Percentiles rank a stretch among this genome's conserved stretches.
Conservation (phyloP, 2,888 invertebrate genomes). For the Eupithecia exiguata region DNA sequence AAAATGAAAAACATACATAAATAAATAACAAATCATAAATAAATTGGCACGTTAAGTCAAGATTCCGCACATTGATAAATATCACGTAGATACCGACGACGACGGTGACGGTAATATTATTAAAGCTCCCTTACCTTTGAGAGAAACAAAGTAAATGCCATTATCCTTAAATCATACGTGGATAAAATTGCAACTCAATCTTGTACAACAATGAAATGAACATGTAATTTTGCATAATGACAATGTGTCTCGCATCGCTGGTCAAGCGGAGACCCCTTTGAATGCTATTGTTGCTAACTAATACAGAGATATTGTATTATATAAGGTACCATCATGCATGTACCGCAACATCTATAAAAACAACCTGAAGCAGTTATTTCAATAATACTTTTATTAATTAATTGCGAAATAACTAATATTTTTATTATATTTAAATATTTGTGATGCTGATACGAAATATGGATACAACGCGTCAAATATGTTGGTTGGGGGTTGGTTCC, state of each 20-base stretch:
- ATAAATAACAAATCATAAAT: too few species aligned
- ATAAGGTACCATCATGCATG: background rate
- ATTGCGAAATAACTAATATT: too few species aligned
- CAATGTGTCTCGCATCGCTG: conserved; percentile 40
- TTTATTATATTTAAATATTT: too few species aligned
- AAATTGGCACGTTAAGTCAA: background rate
- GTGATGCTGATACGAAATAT: background rate
- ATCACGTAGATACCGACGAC: background rate
- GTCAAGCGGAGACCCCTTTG: conserved; percentile 35
- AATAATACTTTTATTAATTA: background rate
- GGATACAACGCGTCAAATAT: background rate
- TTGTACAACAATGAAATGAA: conserved; percentile 25
- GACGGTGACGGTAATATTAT: too few species aligned
- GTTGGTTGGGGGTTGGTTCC: background rate
- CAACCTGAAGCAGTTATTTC: background rate
- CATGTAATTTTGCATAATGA: conserved; percentile 42
- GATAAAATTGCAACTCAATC: background rate
- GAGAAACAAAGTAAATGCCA: background rate
- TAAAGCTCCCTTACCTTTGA: background rate
- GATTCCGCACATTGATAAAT: background rate
- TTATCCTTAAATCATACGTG: background rate
- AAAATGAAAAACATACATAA: background rate
- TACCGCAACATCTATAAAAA: background rate
- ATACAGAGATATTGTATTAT: conserved; percentile 7
- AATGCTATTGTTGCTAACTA: conserved; percentile 22